Conservation (phyloP, 64 coral and sea anemone species). For the Montipora cactus region DNA sequence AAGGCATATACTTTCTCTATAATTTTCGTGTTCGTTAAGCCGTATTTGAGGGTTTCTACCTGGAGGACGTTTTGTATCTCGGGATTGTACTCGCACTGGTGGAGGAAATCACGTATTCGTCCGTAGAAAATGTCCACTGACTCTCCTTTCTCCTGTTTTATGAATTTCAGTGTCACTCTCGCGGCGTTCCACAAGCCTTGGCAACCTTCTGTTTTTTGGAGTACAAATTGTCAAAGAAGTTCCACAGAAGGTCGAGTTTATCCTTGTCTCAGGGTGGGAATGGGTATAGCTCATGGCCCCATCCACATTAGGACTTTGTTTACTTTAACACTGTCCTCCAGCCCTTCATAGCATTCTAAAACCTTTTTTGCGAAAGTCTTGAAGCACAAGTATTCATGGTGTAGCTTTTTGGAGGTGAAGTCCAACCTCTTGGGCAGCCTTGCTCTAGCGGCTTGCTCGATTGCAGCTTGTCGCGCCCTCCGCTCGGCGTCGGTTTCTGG, state of each 20-base stretch:
- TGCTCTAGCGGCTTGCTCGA: slow-evolving; percentile 53
- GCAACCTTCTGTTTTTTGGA: slow-evolving; percentile 85
- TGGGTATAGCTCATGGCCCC: no score
- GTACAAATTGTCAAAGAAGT: slow-evolving; percentile 86
- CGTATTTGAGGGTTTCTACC: no score
- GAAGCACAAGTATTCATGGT: slow-evolving; percentile 81
- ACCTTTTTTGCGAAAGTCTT: slow-evolving; percentile 80
- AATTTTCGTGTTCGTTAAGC: no score
- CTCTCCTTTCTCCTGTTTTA: no score
- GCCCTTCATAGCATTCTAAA: slow-evolving; percentile 76
- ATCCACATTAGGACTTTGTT: slow-evolving; percentile 85
- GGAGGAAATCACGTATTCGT: no score
- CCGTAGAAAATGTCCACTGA: no score
- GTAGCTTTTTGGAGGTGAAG: slow-evolving; percentile 82
- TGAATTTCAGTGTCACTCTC: no score
- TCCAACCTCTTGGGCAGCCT: slow-evolving; percentile 80
- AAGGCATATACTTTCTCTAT: no score
- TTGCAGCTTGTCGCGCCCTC: no score
- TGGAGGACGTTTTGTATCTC: no score
- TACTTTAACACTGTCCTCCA: slow-evolving; percentile 79
- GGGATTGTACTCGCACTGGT: no score
- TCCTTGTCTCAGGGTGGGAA: slow-evolving; percentile 79
- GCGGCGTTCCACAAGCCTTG: slow-evolving; percentile 69
- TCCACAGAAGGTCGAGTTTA: slow-evolving; percentile 78
- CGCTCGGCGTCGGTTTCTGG: slow-evolving; percentile 59